These are phyloP conservation scores for Eristalinus aeneus DNA, from an alignment of 2,888 invertebrate genomes.

Conservation along the genomic window DNA sequence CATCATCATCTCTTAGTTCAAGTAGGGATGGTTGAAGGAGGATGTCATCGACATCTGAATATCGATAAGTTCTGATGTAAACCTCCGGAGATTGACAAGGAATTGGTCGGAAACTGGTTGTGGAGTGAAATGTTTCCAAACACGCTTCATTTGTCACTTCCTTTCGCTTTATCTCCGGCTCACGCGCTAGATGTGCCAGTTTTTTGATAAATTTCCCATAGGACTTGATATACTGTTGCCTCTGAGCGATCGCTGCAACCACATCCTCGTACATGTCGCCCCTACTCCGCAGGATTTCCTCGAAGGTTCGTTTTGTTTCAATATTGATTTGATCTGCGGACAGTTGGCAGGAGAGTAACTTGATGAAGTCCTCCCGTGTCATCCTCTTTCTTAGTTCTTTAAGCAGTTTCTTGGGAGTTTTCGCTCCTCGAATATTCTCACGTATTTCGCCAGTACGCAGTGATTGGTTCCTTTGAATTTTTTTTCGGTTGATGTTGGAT, in stretches of 20 bases:
- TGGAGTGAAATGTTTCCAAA: conserved; percentile 34
- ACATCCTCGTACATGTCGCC: conserved; percentile 44
- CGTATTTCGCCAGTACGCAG: background rate
- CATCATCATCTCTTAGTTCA: background rate
- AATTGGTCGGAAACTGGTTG: conserved; percentile 7
- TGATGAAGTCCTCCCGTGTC: conserved; percentile 17
- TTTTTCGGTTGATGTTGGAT: conserved; percentile 25
- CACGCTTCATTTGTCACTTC: background rate
- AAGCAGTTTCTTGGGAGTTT: background rate
- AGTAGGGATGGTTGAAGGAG: conserved; percentile 37
- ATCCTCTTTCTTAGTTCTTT: background rate
- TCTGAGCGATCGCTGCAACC: conserved; percentile 24
- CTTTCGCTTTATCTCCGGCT: background rate
- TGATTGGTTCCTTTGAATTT: background rate
- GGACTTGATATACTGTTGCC: conserved; percentile 15
- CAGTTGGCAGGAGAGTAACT: conserved; percentile 16
- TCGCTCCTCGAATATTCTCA: background rate
- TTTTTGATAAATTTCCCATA: conserved; percentile 13
- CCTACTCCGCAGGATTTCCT: conserved; percentile 22
- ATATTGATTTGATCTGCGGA: background rate
- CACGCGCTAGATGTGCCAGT: conserved; percentile 9
- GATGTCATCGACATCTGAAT: conserved; percentile 27
- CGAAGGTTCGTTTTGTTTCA: background rate
- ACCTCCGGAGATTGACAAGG: conserved; percentile 2
- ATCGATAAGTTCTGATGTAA: conserved; percentile 42